Evolutionary conservation across 1,140 invertebrate species (phyloP).

Genomic region (Polypedilum pembai): DNA sequence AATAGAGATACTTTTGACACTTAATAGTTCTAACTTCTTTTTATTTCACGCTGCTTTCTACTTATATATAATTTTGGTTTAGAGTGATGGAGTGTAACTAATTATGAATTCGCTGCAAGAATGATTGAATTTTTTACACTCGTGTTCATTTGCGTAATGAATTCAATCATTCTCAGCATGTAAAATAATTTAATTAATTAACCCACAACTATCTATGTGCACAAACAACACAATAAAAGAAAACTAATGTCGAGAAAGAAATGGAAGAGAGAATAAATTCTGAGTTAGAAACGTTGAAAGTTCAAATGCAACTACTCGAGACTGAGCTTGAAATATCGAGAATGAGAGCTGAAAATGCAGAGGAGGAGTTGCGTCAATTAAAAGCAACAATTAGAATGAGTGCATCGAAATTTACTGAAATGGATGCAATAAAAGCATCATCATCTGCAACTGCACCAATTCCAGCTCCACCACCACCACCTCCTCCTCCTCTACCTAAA

Average conservation of each 20-base stretch:
- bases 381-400: constrained; percentile 29
- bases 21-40: too few relatives aligned
- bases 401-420: background rate
- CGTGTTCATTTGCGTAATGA: background rate
- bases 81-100: too few relatives aligned
- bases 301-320: constrained; percentile 43
- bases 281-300: constrained; percentile 43
- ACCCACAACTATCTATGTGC: background rate
- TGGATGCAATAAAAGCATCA: background rate
- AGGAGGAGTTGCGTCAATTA: constrained; percentile 36
- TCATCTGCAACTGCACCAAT: background rate
- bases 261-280: constrained; percentile 43
- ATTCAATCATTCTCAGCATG: background rate
- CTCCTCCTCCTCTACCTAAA: constrained; percentile 31
- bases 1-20: too few relatives aligned
- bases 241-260: constrained; percentile 42
- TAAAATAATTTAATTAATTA: constrained; percentile 12
- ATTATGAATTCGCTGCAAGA: too few relatives aligned
- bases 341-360: constrained; percentile 38
- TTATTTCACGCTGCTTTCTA: too few relatives aligned
- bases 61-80: too few relatives aligned
- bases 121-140: background rate
- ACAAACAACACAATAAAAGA: constrained; percentile 31
- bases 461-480: constrained; percentile 24
- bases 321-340: constrained; percentile 38